These are phyloP conservation scores for Tetranychus urticae DNA, from an alignment of 1,140 invertebrate species.

Conservation along the genomic window DNA sequence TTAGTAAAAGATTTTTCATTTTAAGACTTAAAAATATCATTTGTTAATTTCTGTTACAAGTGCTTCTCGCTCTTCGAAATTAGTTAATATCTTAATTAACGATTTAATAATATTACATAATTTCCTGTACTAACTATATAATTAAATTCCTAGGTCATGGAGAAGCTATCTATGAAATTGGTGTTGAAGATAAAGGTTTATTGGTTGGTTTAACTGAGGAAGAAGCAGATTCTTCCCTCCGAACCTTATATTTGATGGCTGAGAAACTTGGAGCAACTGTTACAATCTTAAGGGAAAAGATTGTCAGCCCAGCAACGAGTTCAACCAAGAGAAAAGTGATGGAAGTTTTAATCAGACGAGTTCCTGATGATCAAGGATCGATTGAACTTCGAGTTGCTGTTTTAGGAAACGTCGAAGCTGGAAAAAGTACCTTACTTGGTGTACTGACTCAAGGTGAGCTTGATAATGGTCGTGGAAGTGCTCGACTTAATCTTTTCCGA, in stretches of 20 bases:
- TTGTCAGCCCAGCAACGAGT: conserved; percentile 18
- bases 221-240: conserved; percentile 66
- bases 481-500: conserved; percentile 78
- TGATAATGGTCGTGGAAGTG: conserved; percentile 76
- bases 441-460: conserved; percentile 82
- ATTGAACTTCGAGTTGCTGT: conserved; percentile 73
- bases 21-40: neutral
- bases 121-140: too few species aligned
- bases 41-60: neutral
- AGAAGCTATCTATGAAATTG: conserved; percentile 83
- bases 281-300: conserved; percentile 36
- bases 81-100: too few species aligned
- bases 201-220: conserved; percentile 35
- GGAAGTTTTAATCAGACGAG: conserved; percentile 73
- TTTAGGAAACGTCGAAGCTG: conserved; percentile 66
- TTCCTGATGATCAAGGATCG: conserved; percentile 69
- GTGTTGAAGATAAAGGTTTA: conserved; percentile 45
- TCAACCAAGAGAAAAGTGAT: conserved; percentile 28
- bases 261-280: conserved; percentile 56
- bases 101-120: too few species aligned
- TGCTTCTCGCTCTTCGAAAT: too few species aligned
- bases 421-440: conserved; percentile 28
- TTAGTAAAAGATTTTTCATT: neutral
- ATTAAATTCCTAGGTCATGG: conserved; percentile 33
- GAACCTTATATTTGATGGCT: conserved; percentile 63